Evolutionary conservation across 1,140 invertebrate species (phyloP).

Genomic region (Micrasema longulum): DNA sequence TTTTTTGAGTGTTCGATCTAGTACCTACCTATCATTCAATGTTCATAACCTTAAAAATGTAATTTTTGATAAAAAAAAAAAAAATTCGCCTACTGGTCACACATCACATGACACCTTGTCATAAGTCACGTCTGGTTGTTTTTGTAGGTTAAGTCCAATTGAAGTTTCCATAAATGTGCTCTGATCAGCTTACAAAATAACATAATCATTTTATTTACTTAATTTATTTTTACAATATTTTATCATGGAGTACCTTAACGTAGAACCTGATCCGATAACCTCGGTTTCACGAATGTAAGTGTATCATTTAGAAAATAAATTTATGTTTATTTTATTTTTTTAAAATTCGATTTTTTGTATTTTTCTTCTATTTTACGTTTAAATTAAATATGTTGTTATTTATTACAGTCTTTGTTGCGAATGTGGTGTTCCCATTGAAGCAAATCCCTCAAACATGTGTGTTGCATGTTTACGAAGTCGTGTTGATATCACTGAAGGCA

Average conservation of each 20-base stretch:
- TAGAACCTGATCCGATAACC: slow-evolving; percentile 17
- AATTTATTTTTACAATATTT: not conserved
- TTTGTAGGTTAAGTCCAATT: too few relatives aligned
- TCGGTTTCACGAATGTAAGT: slow-evolving; percentile 40
- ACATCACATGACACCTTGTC: not conserved
- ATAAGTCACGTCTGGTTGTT: too few relatives aligned
- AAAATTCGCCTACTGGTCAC: not conserved
- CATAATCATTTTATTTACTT: not conserved
- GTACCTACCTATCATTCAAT: too few relatives aligned
- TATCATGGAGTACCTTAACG: slow-evolving; percentile 39
- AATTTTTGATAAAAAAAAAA: too few relatives aligned
- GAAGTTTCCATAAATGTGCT: too few relatives aligned
- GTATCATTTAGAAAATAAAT: not conserved
- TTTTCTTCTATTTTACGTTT: too few relatives aligned
- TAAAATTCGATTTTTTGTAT: too few relatives aligned
- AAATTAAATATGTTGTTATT: not conserved
- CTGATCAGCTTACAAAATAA: not conserved
- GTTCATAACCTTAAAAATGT: too few relatives aligned
- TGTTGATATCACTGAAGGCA: slow-evolving; percentile 96
- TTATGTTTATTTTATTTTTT: too few relatives aligned
- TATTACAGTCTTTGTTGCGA: slow-evolving; percentile 80
- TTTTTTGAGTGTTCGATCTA: too few relatives aligned
- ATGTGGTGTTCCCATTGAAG: slow-evolving; percentile 85
- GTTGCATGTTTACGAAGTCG: slow-evolving; percentile 89
- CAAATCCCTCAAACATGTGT: slow-evolving; percentile 98